Conservation (phyloP, 2,797 vertebrate species). For the Enteromius argenteus region DNA sequence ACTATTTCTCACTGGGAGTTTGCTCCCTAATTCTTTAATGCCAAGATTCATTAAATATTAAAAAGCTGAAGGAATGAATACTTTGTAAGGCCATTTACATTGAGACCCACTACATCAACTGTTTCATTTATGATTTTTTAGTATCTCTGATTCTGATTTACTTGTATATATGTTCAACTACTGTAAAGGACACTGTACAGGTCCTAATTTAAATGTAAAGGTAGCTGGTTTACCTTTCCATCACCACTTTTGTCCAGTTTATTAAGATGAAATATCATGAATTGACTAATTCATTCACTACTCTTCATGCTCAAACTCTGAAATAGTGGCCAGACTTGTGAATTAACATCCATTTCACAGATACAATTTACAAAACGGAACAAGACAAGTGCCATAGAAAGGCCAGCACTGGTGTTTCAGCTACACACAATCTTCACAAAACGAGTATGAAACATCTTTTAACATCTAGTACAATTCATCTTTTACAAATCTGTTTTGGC, state of each 20-base stretch:
- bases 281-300: background rate
- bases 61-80: background rate
- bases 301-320: background rate
- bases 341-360: background rate
- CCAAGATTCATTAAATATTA: slow-evolving; percentile 14
- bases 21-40: slow-evolving; percentile 21
- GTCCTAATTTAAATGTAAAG: background rate
- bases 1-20: background rate
- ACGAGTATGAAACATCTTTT: slow-evolving; percentile 15
- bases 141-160: background rate
- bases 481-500: slow-evolving; percentile 66
- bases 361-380: background rate
- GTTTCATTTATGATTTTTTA: background rate
- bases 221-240: background rate
- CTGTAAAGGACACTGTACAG: background rate
- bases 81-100: slow-evolving; percentile 14
- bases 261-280: slow-evolving; percentile 4
- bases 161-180: background rate
- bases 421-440: slow-evolving; percentile 26
- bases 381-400: slow-evolving; percentile 27
- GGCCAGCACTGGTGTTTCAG: background rate
- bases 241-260: background rate
- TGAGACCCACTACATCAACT: background rate
- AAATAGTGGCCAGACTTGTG: background rate
- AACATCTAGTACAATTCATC: slow-evolving; percentile 5